phyloP scores from a whole-genome alignment of 2,113 vertebrate genomes.

The Blennius ocellaris region DNA sequence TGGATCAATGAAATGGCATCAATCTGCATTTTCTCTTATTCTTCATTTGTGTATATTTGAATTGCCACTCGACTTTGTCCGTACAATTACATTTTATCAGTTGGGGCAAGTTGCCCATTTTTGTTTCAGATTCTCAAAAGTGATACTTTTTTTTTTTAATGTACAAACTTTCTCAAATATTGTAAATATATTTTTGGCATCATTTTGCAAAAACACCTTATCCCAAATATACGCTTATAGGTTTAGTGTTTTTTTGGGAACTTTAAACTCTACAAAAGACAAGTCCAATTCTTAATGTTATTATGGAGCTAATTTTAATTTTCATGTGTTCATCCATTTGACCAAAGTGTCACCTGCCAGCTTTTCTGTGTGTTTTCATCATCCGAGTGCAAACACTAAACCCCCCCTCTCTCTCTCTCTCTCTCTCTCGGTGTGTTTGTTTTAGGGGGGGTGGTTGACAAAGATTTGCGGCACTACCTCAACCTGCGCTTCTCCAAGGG shows the following conservation, averaged over 20 bases:
- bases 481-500: slow-evolving; percentile 99
- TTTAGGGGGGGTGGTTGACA: slow-evolving; percentile 97
- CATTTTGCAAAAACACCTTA: not conserved
- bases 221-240: not conserved
- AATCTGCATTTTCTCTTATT: too few species aligned
- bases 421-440: slow-evolving; percentile 28
- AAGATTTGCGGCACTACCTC: slow-evolving; percentile 99
- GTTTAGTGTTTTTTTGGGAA: slow-evolving; percentile 2
- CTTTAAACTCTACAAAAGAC: not conserved
- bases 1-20: too few species aligned
- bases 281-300: not conserved
- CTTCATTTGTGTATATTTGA: too few species aligned
- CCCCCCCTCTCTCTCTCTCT: too few species aligned
- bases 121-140: not conserved
- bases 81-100: not conserved
- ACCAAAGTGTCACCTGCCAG: not conserved
- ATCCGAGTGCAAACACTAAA: slow-evolving; percentile 15
- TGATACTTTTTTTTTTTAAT: not conserved
- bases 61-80: too few species aligned
- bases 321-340: too few species aligned
- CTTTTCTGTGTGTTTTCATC: slow-evolving; percentile 2
- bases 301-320: not conserved
- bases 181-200: not conserved
- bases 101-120: not conserved
- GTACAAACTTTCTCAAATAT: too few species aligned